phyloP scores from a whole-genome alignment of 2,888 invertebrate genomes.

The Tetranychus truncatus region DNA sequence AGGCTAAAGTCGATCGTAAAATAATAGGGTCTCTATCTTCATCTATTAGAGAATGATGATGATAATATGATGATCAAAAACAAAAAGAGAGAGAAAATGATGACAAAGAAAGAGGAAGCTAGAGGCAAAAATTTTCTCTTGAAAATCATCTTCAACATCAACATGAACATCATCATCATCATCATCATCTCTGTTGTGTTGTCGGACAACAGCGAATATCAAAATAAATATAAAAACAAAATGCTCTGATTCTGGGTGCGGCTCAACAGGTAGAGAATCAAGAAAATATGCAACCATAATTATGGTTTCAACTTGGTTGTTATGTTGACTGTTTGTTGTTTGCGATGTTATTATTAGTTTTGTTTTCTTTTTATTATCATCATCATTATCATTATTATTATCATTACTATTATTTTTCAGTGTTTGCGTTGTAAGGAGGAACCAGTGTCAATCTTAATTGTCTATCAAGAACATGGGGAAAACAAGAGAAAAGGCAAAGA shows the following conservation, averaged over 20 bases:
- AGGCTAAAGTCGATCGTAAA: neutral
- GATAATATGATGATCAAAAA: neutral
- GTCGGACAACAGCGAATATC: neutral
- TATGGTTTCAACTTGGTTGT: neutral
- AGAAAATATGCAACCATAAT: neutral
- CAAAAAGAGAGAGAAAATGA: neutral
- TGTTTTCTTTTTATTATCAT: neutral
- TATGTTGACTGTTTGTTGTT: neutral
- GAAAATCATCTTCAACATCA: no score
- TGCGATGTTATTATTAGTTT: neutral
- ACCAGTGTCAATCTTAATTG: conserved; percentile 1
- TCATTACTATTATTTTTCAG: neutral
- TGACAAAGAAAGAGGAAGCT: neutral
- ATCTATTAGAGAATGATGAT: conserved; percentile 1
- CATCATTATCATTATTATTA: neutral
- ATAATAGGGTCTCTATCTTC: conserved; percentile 1
- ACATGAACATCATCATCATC: no score
- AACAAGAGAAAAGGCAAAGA: neutral
- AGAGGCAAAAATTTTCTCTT: neutral
- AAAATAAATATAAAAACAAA: neutral
- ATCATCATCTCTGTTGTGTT: no score
- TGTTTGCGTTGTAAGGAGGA: neutral
- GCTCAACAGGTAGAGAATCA: neutral
- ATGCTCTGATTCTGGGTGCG: neutral
- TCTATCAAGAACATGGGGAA: neutral